Base-by-base conservation (phyloP, 2,113 vertebrate species). In the Corythaeola cristata region DNA sequence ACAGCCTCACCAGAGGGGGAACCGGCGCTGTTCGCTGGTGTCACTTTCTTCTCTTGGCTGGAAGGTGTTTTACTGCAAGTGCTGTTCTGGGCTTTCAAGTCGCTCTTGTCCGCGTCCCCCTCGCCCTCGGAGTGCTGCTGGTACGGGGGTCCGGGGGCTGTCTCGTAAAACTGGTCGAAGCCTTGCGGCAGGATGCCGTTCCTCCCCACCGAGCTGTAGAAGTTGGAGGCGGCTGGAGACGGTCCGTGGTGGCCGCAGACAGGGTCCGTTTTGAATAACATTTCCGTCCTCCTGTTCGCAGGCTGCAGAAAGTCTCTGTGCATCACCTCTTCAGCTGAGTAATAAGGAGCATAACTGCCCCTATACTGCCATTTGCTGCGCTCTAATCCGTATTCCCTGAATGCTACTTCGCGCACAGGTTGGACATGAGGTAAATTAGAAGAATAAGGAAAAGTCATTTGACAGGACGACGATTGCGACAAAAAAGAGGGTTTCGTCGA, bases 131-230 rank as follows among this genome's bases (percentile, higher is more conserved):
- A 97, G 73, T 97, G 98, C 74, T 96, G 95, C 89, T 98, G 94
- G 96, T 97, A 98, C 33, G 96, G 95, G 73, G 97, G 93, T 74
- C 97, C 98, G 22, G 98, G 98, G 27, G 97, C 96, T 21, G 98
- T 96, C 97, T 99, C 99, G 95, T 99, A 99, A 98, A 99, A 99
- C 97, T 99, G 99, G 96, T 99, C 99, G 96, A 99, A 99, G 92
- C 98, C 99, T 98, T 99, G 99, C 71, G 99, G 99, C 92, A 99
- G 98, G 96, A 99, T 99, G 88, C 99, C 99, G 85, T 99, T 99
- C 92, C 99, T 99, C 85, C 99, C 99, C 94, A 99, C 99, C 10
- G 98, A 97, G 97, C 98, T 97, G 97, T 99, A 99, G 98, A 99
- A 99, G 98, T 98, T 98, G 97, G 99, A 98, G 82, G 98, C 97